Base-by-base conservation (phyloP, 2,113 vertebrate genomes). In the Brachyhypopomus gauderio region DNA sequence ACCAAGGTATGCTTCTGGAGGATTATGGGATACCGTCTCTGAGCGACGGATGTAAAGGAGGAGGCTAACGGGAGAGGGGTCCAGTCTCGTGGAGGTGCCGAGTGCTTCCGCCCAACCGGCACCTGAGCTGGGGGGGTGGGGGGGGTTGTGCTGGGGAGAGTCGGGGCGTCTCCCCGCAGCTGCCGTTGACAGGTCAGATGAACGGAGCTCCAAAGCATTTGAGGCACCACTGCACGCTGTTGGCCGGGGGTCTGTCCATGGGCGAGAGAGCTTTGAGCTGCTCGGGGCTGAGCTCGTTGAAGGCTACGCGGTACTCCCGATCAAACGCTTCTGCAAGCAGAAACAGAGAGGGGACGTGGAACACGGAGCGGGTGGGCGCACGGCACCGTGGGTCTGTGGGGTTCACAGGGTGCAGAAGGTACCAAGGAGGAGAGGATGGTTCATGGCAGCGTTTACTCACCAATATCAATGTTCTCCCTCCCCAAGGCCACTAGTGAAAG, bases 391-490 rank as follows among this genome's bases (percentile, higher is more conserved):
- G 9, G 45, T 8, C 45, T 1, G 1, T 8, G 5, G 41, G 41
- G 8, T 14, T 52, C 45, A 52, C 45, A 1, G 45, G 14, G 11
- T 52, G 14, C 4, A 55, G 23, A 69, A 16, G 0, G 12, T 1
- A 16, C 4, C 34, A 60, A 14, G 38, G 19, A 55, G 73, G 25
- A 74, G 25, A n/a, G 14, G 3, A 1, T 9, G 38, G 2, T 22
- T 59, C 17, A 27, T 5, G 77, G 1, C 8, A 70, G 25, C 3
- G 20, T 63, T 78, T 8, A 92, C 97, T 95, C 90, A 99, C 97
- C 97, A 19, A 98, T 92, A 82, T 98, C 97, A 89, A 99, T 99
- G 90, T 98, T 98, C 83, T 99, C 97, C 90, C 93, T 95, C 85
- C 97, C 97, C 91, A 99, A 93, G 70, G 97, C 95, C 75, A 98